phyloP scores from a whole-genome alignment of 2,113 vertebrate genomes.

The Sorex araneus region DNA sequence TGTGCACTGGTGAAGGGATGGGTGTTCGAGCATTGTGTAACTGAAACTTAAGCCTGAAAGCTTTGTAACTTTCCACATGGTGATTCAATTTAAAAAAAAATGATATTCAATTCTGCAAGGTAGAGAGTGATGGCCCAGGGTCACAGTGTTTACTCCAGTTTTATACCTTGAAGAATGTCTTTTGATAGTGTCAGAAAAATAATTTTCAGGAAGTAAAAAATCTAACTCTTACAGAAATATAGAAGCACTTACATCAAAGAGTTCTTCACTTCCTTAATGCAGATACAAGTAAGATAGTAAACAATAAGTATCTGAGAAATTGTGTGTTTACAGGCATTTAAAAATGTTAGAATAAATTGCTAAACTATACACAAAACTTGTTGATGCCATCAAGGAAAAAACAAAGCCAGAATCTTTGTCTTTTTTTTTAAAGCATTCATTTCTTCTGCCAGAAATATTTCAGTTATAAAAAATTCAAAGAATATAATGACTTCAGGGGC shows the following conservation, averaged over 20 bases:
- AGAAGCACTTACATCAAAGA: not conserved
- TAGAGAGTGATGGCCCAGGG: not conserved
- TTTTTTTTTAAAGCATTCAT: not conserved
- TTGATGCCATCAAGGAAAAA: not conserved
- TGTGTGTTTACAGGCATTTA: not conserved
- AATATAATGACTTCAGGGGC: slow-evolving; percentile 8
- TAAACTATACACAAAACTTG: not conserved
- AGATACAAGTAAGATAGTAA: not conserved
- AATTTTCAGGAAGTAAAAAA: not conserved
- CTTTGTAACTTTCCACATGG: too few relatives aligned
- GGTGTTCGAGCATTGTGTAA: too few relatives aligned
- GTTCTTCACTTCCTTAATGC: not conserved
- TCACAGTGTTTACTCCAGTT: not conserved
- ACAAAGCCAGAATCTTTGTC: not conserved
- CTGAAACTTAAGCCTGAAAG: too few relatives aligned
- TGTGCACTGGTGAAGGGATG: too few relatives aligned
- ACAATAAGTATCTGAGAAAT: not conserved
- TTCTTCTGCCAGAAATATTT: not conserved
- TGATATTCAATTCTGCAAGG: too few relatives aligned
- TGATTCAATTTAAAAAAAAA: too few relatives aligned
- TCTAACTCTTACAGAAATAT: not conserved
- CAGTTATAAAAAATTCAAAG: not conserved
- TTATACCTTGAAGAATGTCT: slow-evolving; percentile 54
- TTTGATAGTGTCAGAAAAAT: not conserved
- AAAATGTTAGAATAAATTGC: not conserved